Percentiles rank a stretch among this genome's conserved stretches.
Evolutionary conservation across 2,888 invertebrate species (phyloP).

Genomic region (Eupithecia inturbata): DNA sequence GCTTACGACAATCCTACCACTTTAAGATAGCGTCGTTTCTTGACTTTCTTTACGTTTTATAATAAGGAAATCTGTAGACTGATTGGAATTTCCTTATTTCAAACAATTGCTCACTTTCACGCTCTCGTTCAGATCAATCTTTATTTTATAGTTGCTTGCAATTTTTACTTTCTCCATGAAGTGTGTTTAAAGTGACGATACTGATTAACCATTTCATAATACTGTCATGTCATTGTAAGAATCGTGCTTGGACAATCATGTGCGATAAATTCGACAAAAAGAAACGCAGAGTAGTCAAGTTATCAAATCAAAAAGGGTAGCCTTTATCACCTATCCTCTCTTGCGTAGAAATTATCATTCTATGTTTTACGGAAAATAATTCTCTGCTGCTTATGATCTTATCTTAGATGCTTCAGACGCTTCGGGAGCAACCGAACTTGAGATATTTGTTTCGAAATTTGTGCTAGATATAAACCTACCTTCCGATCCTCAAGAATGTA

Average conservation of each 20-base stretch:
- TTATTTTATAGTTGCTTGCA: neutral
- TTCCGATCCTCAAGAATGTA: neutral
- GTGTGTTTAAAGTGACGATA: neutral
- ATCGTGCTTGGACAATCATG: neutral
- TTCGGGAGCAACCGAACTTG: neutral
- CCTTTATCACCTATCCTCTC: too few species aligned
- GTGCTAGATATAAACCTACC: neutral
- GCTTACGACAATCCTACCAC: neutral
- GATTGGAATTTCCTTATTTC: conserved; percentile 27
- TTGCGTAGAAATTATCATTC: too few species aligned
- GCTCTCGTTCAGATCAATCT: neutral
- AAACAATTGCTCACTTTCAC: conserved; percentile 24
- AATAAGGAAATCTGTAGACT: conserved; percentile 21
- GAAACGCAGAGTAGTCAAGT: neutral
- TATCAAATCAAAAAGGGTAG: neutral
- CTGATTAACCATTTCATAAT: neutral
- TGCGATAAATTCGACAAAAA: neutral
- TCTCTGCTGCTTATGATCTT: too few species aligned
- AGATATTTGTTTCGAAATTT: neutral
- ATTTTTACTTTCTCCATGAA: neutral
- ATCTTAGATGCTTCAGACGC: too few species aligned
- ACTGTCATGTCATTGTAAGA: neutral
- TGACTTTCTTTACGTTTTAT: conserved; percentile 11
- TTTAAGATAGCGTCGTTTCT: neutral
- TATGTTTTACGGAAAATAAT: too few species aligned